Percentiles rank a stretch among this genome's conserved stretches.
phyloP scores from a whole-genome alignment of 2,888 invertebrate species.

The Tribolium freemani region DNA sequence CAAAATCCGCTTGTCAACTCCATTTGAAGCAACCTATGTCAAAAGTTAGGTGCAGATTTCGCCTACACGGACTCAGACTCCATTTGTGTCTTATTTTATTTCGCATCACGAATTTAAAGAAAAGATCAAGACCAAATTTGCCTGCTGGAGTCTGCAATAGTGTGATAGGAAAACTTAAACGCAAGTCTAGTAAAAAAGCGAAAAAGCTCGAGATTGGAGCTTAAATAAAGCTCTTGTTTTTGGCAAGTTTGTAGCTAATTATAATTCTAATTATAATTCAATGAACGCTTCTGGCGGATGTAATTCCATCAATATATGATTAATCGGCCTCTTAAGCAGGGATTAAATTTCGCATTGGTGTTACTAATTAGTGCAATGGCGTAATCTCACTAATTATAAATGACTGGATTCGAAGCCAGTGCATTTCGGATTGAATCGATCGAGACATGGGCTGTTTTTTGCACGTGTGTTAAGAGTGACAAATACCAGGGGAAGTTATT shows the following conservation, averaged over 20 bases:
- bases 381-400: too few species aligned
- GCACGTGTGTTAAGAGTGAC: neutral
- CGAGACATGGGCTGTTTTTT: neutral
- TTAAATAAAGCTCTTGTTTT: neutral
- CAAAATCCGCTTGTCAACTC: conserved; percentile 7
- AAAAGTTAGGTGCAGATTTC: conserved; percentile 19
- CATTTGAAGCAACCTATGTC: conserved; percentile 2
- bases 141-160: conserved; percentile 18
- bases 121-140: conserved; percentile 23
- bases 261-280: too few species aligned
- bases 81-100: conserved; percentile 28
- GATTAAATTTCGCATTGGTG: neutral
- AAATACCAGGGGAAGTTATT: neutral
- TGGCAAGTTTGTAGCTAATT: neutral
- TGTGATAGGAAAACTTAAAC: conserved; percentile 24
- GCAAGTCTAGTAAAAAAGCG: neutral
- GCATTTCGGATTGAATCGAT: too few species aligned
- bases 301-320: neutral
- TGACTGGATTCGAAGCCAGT: too few species aligned
- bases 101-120: conserved; percentile 30
- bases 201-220: neutral
- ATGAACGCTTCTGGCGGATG: too few species aligned
- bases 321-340: conserved; percentile 7
- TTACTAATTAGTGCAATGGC: too few species aligned
- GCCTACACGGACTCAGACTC: conserved; percentile 7